These are phyloP conservation scores for Aldabrachelys gigantea DNA, from an alignment of 2,113 vertebrate genomes.

Conservation along the genomic window DNA sequence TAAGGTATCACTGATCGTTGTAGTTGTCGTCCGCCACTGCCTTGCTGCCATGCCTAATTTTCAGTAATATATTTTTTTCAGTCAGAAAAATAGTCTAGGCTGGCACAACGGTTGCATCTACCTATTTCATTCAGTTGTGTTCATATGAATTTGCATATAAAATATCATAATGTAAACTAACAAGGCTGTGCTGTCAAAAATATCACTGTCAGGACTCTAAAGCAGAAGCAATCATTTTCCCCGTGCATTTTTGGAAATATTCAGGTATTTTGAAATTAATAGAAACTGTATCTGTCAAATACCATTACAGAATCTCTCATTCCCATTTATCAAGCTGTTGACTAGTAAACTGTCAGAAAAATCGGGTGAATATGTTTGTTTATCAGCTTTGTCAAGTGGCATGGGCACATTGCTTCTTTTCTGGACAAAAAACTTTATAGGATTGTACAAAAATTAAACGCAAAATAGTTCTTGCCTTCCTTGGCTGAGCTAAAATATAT, in stretches of 20 bases:
- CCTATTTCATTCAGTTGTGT: not conserved
- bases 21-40: not conserved
- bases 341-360: slow-evolving; percentile 52
- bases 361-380: slow-evolving; percentile 23
- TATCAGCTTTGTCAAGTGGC: not conserved
- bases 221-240: not conserved
- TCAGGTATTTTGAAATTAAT: slow-evolving; percentile 23
- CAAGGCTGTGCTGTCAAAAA: not conserved
- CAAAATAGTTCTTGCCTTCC: not conserved
- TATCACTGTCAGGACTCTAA: not conserved
- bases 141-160: not conserved
- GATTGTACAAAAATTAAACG: not conserved
- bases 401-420: not conserved
- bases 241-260: not conserved
- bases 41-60: not conserved
- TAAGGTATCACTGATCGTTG: not conserved
- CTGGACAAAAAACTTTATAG: not conserved
- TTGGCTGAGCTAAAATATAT: not conserved
- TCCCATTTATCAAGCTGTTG: slow-evolving; percentile 69
- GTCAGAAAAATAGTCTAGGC: not conserved
- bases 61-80: not conserved
- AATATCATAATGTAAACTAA: not conserved
- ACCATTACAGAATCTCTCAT: slow-evolving; percentile 44
- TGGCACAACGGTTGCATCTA: not conserved
- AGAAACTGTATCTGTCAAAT: slow-evolving; percentile 71